Conservation (phyloP, 2,113 vertebrate genomes). For the Syngnathus scovelli region DNA sequence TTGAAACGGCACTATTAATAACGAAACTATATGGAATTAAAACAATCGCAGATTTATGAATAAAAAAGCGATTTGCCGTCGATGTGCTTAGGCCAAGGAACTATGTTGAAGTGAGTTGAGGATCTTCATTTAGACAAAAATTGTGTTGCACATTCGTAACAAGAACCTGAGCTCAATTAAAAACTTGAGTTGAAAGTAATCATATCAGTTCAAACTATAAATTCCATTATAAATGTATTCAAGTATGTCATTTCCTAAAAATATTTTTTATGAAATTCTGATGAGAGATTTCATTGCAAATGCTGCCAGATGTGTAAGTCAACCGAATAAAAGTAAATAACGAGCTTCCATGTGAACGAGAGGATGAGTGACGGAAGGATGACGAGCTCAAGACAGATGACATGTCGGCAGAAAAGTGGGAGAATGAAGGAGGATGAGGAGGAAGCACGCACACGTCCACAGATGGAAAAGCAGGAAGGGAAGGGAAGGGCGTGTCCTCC, state of each 20-base stretch:
- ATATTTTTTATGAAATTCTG: neutral
- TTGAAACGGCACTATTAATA: neutral
- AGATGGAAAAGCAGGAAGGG: constrained; percentile 66
- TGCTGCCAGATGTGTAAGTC: neutral
- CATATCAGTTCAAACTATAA: neutral
- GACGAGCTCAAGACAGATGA: neutral
- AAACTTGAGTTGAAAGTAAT: neutral
- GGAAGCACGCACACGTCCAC: constrained; percentile 3
- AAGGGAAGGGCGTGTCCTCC: constrained; percentile 59
- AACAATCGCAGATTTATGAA: too few relatives aligned
- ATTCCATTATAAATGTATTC: neutral
- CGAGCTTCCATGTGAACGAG: constrained; percentile 13
- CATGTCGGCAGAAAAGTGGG: neutral
- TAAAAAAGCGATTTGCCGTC: too few relatives aligned
- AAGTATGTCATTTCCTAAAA: neutral
- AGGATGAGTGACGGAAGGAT: neutral
- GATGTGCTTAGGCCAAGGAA: neutral
- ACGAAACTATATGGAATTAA: too few relatives aligned
- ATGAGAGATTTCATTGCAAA: neutral
- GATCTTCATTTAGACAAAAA: neutral
- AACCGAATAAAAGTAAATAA: constrained; percentile 2
- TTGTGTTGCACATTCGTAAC: neutral
- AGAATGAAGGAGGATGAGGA: neutral
- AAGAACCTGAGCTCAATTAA: neutral
- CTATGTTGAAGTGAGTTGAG: neutral